phyloP scores from a whole-genome alignment of 2,797 vertebrate species.

The Pseudochirops cupreus region DNA sequence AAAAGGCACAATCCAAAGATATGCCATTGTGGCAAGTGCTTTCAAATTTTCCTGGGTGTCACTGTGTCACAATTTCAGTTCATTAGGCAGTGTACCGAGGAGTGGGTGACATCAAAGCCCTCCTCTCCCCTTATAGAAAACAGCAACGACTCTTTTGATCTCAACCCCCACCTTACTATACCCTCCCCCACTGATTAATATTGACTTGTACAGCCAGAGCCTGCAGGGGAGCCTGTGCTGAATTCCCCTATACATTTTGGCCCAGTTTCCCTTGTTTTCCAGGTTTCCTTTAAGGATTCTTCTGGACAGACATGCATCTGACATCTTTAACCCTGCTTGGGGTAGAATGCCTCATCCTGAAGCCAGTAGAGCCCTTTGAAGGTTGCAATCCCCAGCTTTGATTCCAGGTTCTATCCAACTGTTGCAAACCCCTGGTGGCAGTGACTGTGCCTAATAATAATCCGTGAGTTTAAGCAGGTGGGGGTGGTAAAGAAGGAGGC shows the following conservation, averaged over 20 bases:
- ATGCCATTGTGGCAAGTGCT: constrained; percentile 71
- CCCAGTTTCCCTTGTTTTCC: constrained; percentile 67
- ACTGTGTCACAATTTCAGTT: constrained; percentile 81
- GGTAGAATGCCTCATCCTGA: constrained; percentile 38
- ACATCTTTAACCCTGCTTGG: constrained; percentile 57
- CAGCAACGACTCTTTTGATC: constrained; percentile 91
- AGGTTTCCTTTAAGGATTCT: constrained; percentile 65
- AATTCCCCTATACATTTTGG: constrained; percentile 89
- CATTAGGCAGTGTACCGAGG: constrained; percentile 80
- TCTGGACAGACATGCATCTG: constrained; percentile 46
- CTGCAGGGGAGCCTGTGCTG: constrained; percentile 87
- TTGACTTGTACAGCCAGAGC: constrained; percentile 91
- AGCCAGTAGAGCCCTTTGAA: constrained; percentile 76
- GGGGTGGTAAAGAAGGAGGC: constrained; percentile 78
- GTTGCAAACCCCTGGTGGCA: constrained; percentile 78
- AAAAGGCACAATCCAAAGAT: constrained; percentile 65
- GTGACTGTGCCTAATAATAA: constrained; percentile 78
- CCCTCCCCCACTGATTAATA: constrained; percentile 89
- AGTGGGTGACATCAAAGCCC: constrained; percentile 90
- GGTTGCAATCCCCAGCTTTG: constrained; percentile 72
- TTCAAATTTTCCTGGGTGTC: constrained; percentile 79
- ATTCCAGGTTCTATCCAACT: constrained; percentile 76
- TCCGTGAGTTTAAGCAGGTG: constrained; percentile 75
- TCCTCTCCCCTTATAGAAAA: constrained; percentile 87
- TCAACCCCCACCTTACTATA: constrained; percentile 80